Conservation (phyloP, 2,888 invertebrate genomes). For the Callosobruchus maculatus region DNA sequence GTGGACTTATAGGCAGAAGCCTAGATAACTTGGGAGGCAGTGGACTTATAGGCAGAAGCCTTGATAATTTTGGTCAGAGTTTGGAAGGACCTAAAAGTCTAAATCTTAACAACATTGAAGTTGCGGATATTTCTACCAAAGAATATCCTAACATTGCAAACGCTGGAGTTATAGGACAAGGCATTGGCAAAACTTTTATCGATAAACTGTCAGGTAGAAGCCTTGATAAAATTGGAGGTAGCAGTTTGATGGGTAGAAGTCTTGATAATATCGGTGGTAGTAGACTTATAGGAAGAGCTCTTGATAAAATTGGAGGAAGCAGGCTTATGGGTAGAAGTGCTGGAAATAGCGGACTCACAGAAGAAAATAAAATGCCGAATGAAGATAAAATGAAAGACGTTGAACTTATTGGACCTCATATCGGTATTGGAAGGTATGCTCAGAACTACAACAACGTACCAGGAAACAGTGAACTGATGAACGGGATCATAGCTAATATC, state of each 20-base stretch:
- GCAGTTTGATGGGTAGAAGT: conserved; percentile 1
- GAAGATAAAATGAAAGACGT: background rate
- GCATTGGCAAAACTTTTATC: background rate
- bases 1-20: conserved; percentile 3
- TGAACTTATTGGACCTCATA: background rate
- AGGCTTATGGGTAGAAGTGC: conserved; percentile 3
- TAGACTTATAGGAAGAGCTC: background rate
- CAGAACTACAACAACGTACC: background rate
- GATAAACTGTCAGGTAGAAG: background rate
- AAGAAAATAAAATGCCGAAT: background rate
- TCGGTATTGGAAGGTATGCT: background rate
- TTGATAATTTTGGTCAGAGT: conserved; percentile 4
- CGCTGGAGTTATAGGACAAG: too few species aligned
- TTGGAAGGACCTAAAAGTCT: conserved; percentile 1
- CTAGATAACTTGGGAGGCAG: background rate
- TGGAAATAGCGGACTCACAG: background rate
- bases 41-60: conserved; percentile 2
- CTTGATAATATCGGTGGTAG: conserved; percentile 3
- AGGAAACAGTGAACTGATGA: background rate
- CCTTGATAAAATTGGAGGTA: conserved; percentile 3
- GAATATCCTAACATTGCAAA: background rate
- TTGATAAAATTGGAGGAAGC: conserved; percentile 5
- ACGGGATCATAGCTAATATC: background rate
- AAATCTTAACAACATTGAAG: conserved; percentile 1
- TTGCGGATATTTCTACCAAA: background rate